Evolutionary conservation across 1,140 invertebrate genomes (phyloP), one percentile per base, ranked within the genome.

Genomic region (Drosophila hydei): DNA sequence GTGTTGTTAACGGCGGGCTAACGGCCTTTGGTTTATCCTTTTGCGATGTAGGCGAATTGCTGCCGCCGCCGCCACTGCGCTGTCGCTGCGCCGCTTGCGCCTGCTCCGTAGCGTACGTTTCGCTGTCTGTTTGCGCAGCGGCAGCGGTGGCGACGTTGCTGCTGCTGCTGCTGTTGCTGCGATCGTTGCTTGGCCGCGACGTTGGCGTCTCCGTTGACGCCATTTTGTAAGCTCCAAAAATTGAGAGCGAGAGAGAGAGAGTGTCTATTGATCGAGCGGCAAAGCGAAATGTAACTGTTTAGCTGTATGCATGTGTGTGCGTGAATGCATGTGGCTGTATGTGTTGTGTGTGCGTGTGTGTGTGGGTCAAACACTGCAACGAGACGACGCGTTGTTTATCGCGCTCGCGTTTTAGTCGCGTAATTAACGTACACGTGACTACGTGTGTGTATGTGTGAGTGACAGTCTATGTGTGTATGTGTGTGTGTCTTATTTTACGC

Each of bases 11-110:
- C 9, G 73, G 63, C 14, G 76, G 54, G n/a, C 19, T 54, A 3
- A 59, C 33, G 19, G 48, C 14, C 43, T 65, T 58, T 16, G 45
- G 42, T 11, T 47, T 60, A 25, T 64, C 61, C 61, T 55, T 45
- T 21, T 60, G 56, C 19, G 47, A 27, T 25, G 58, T 11, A 4
- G 68, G 42, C n/a, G 67, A 42, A 59, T 55, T 19, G 58, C 27
- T 8, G 38, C 55, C 38, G 16, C 43, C 71, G 40, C 79, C 79
- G 16, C 76, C 79, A 16, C 75, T 79, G 23, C 79, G 84, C 65
- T 79, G 84, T 27, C 85, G 61, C 63, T 89, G 85, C 16, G 67
- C 63, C 33, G 75, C 68, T 52, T 84, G 70, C 47, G 71, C 51
- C 70, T 81, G 75, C 6, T 81, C 83, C 30, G 68, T 55, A 1